A percentile compares a stretch with the other conserved stretches of the same genome.
These are phyloP conservation scores for Rhea pennata DNA, from an alignment of 2,113 vertebrate species.

Conservation along the genomic window DNA sequence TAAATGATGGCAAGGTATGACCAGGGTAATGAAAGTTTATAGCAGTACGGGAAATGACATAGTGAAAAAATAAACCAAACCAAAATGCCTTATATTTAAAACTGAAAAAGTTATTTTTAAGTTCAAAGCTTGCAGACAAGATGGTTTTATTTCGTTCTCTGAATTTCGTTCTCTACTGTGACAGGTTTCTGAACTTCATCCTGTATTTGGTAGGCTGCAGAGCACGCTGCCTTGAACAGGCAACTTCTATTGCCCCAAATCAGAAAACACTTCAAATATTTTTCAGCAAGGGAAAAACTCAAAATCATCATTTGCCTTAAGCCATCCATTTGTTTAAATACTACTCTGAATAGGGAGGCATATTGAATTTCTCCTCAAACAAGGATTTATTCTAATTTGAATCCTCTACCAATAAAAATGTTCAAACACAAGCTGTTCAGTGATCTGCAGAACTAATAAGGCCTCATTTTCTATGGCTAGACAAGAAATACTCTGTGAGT, in stretches of 20 bases:
- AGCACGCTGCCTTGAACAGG: neutral
- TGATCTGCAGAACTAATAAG: neutral
- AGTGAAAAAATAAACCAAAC: neutral
- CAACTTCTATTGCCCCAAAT: neutral
- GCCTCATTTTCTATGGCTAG: neutral
- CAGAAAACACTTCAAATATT: neutral
- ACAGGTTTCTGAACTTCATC: neutral
- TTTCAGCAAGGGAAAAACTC: neutral
- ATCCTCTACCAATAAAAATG: neutral
- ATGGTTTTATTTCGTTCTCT: neutral
- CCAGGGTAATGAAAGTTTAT: neutral
- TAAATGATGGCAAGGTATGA: neutral
- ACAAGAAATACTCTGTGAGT: neutral
- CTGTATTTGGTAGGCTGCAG: neutral
- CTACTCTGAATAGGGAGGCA: neutral
- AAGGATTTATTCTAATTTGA: neutral
- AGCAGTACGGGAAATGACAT: neutral
- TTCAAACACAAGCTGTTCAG: rapidly evolving
- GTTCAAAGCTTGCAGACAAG: neutral
- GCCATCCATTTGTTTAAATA: neutral
- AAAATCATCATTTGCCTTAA: neutral
- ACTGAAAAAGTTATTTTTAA: neutral
- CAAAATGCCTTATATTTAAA: neutral
- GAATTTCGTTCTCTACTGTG: neutral
- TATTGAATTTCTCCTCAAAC: neutral